These are phyloP conservation scores for Macquaria ambigua DNA, from an alignment of 2,113 vertebrate species.

Conservation along the genomic window DNA sequence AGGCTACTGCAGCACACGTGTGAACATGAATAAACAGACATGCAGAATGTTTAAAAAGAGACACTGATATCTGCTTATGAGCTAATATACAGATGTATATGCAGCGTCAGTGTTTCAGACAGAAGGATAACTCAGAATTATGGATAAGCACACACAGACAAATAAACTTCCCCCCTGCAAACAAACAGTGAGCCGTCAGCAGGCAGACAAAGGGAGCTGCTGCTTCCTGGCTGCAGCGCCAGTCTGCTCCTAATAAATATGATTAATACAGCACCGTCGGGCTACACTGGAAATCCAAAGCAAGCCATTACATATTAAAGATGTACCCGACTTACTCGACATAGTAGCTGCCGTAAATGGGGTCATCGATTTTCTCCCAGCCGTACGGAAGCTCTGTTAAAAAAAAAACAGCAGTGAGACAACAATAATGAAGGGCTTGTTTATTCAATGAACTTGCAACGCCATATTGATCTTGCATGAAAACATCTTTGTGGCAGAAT, in stretches of 20 bases:
- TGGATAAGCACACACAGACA: constrained; percentile 22
- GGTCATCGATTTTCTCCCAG: constrained; percentile 99
- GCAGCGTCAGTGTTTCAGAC: neutral
- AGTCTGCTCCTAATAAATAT: constrained; percentile 55
- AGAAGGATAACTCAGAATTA: constrained; percentile 23
- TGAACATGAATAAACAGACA: neutral
- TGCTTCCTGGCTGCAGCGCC: constrained; percentile 42
- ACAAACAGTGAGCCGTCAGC: constrained; percentile 39
- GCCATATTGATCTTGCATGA: constrained; percentile 46
- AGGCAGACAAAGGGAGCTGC: constrained; percentile 36
- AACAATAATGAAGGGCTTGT: constrained; percentile 80
- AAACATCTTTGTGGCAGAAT: constrained; percentile 24
- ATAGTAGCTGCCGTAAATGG: constrained; percentile 99
- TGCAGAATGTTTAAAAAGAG: neutral
- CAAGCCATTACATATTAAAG: constrained; percentile 82
- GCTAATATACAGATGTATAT: constrained; percentile 41
- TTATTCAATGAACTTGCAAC: constrained; percentile 42
- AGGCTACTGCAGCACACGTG: constrained; percentile 14
- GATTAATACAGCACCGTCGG: constrained; percentile 68
- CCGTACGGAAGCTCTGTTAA: constrained; percentile 98
- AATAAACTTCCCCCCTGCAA: constrained; percentile 22
- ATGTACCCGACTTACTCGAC: constrained; percentile 95
- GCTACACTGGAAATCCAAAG: constrained; percentile 64
- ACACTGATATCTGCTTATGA: neutral
- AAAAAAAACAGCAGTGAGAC: constrained; percentile 47